Evolutionary conservation across 2,797 vertebrate species (phyloP), one percentile per base, ranked within the genome.

Genomic region (Coregonus sp.): DNA sequence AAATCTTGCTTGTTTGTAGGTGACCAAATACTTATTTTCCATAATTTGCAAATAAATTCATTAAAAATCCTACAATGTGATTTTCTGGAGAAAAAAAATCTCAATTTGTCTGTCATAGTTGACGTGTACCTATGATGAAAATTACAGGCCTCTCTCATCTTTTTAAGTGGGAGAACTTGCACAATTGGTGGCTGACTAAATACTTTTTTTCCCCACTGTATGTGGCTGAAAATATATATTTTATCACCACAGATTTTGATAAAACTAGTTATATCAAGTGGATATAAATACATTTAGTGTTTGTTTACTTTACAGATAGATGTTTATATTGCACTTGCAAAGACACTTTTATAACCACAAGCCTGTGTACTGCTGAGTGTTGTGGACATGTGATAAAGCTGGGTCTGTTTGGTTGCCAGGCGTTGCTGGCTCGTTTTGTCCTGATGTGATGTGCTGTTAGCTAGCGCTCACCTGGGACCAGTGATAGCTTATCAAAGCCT

Each of bases 401-500:
- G 80, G 84, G 84, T 56, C 20, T 20, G 86, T 92, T 86, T 83
- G 33, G 91, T 92, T 92, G 92, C 92, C 89, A 91, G 88, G 89
- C 93, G 94, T 95, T 94, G 94, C 95, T 91, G 92, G 88, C 92
- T 93, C 93, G 93, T 94, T 96, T 95, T 95, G 94, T 95, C 94
- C 95, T 95, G 95, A 96, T 93, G 94, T 91, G 94, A 96, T 93
- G 94, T 91, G 94, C 95, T 95, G 95, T 97, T 96, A 96, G 94
- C 93, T 87, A 90, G 88, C 91, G 92, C 94, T 98, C 97, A 98
- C 96, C 97, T 98, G 98, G 97, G 97, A 98, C 95, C 91, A 93
- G 95, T 96, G 97, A 99, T 99, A 99, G 95, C 97, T 99, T 99
- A 99, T 99, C 98, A 98, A 98, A 98, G 96, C 96, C 94, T 90